Base-by-base conservation (phyloP, 2,888 invertebrate genomes). In the Spodoptera picta region DNA sequence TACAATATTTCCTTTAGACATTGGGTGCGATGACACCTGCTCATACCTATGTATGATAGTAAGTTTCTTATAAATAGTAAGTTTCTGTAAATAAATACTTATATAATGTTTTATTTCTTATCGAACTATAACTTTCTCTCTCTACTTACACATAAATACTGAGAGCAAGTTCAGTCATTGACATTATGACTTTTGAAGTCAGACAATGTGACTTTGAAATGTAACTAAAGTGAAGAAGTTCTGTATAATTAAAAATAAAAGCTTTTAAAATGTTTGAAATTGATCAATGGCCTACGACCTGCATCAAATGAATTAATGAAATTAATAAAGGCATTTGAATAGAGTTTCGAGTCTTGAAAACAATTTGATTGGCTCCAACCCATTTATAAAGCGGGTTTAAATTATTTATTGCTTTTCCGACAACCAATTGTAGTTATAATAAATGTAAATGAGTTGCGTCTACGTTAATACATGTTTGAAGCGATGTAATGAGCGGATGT, bases 401-500 rank as follows among this genome's bases (percentile, higher is more conserved):
- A 41, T 49, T 49, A 65, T 42, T 60, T 45, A 19, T 63, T 49
- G 48, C 52, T 46, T 62, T 9, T 31, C 23, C 23, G 31, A 19
- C 5, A 59, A 4, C 4, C n/a, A 53, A 45, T 62, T 49, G 49
- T 19, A 36, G 27, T 45, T 44, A 60, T 50, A 45, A 36, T 19
- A 47, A 41, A 57, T 12, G 12, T 43, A 14, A 62, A 43, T 42
- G 43, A 56, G 12, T 41, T 41, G 45, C 19, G 7, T 53, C 42
- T 11, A 43, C n/a, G 46, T 41, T 9, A 54, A 63, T 63, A 41
- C 46, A 43, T 53, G 63, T 69, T 54, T 54, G 51, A 48, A 51
- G 42, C 36, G 41, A 11, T 47, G 23, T 52, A n/a, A 41, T 57
- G 36, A 46, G 48, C 44, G 41, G 54, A 62, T 52, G 61, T 55